Conservation (phyloP, 2,113 vertebrate genomes). For the Eolophus roseicapilla region DNA sequence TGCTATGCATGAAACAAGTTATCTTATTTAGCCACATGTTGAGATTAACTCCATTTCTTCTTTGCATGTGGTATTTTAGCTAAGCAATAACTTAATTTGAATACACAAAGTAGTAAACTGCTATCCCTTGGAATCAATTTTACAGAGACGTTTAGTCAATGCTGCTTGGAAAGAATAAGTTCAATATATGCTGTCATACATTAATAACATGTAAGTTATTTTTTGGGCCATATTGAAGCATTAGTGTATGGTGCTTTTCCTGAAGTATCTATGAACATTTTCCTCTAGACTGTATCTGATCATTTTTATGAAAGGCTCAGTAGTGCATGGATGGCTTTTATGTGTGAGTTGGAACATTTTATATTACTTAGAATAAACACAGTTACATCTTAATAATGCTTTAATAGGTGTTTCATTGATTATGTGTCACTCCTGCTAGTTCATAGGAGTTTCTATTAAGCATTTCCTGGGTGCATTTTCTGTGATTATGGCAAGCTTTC, state of each 20-base stretch:
- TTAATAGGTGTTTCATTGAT: slow-evolving; percentile 58
- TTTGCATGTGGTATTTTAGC: slow-evolving; percentile 7
- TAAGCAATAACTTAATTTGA: slow-evolving; percentile 45
- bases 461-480: slow-evolving; percentile 36
- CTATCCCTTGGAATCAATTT: slow-evolving; percentile 24
- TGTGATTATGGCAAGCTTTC: slow-evolving; percentile 46
- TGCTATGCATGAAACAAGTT: not conserved
- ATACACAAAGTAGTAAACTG: slow-evolving; percentile 48
- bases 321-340: not conserved
- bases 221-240: not conserved
- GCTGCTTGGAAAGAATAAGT: slow-evolving; percentile 23
- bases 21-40: slow-evolving; percentile 14
- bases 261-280: not conserved
- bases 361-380: slow-evolving; percentile 64
- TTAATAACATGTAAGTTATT: slow-evolving; percentile 9
- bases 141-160: slow-evolving; percentile 29
- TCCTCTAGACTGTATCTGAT: not conserved
- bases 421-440: slow-evolving; percentile 56
- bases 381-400: slow-evolving; percentile 62
- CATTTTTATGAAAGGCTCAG: not conserved
- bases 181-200: slow-evolving; percentile 12
- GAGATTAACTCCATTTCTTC: slow-evolving; percentile 6
- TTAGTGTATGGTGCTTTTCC: not conserved
- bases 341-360: slow-evolving; percentile 32
- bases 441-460: slow-evolving; percentile 43